These are phyloP conservation scores for Linyphia triangularis DNA, from an alignment of 2,888 invertebrate species.

Conservation along the genomic window DNA sequence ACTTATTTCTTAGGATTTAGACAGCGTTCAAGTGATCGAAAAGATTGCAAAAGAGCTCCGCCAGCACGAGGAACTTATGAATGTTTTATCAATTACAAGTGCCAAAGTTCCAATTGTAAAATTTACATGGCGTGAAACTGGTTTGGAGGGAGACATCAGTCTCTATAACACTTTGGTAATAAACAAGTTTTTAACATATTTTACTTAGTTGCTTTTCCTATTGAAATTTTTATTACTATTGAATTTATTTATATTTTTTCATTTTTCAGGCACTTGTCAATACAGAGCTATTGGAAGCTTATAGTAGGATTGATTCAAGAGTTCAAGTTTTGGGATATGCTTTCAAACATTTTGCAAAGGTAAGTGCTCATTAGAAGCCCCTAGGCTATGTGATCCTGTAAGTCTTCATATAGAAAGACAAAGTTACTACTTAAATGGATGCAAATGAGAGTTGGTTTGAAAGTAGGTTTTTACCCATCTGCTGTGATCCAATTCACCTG, in stretches of 20 bases:
- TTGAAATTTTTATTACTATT: not conserved
- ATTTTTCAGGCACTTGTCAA: conserved; percentile 82
- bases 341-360: conserved; percentile 83
- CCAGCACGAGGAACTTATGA: conserved; percentile 79
- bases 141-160: conserved; percentile 83
- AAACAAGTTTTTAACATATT: not conserved
- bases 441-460: too few species aligned
- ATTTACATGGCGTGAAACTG: conserved; percentile 79
- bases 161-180: conserved; percentile 83
- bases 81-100: conserved; percentile 82
- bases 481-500: too few species aligned
- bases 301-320: conserved; percentile 82
- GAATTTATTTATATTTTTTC: not conserved
- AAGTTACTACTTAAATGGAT: too few species aligned
- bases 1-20: conserved; percentile 78
- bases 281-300: conserved; percentile 82
- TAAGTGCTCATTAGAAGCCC: too few species aligned
- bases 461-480: too few species aligned
- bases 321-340: conserved; percentile 82
- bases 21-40: conserved; percentile 80
- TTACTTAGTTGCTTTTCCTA: not conserved
- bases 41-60: conserved; percentile 80
- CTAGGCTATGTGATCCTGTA: too few species aligned
- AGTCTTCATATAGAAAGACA: too few species aligned
- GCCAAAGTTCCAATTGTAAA: conserved; percentile 85